phyloP scores from a whole-genome alignment of 2,113 vertebrate species.

The Rynchops niger region DNA sequence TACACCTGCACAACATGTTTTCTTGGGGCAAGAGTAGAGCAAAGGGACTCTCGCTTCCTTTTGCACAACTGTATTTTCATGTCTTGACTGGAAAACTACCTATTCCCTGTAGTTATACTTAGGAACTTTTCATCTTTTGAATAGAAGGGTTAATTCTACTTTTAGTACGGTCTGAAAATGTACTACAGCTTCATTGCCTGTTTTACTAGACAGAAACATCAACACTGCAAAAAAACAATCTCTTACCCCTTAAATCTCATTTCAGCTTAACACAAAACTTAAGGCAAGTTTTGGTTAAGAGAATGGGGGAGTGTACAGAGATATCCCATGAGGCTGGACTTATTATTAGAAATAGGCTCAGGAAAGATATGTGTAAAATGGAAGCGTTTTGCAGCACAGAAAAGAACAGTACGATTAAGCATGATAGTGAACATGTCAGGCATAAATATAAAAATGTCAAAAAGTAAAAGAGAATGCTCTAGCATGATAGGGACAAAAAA shows the following conservation, averaged over 20 bases:
- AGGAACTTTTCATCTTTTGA: not conserved
- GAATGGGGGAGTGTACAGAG: not conserved
- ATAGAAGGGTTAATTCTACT: not conserved
- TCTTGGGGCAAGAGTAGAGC: constrained; percentile 7
- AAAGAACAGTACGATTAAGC: not conserved
- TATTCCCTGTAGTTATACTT: not conserved
- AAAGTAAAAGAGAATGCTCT: not conserved
- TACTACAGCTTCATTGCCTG: not conserved
- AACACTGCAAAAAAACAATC: not conserved
- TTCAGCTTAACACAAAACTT: not conserved
- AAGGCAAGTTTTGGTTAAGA: not conserved
- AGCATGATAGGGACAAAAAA: not conserved
- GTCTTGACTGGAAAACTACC: not conserved
- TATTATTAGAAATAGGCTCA: not conserved
- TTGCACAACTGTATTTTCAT: not conserved
- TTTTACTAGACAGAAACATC: not conserved
- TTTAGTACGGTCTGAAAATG: not conserved
- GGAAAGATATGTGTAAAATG: not conserved
- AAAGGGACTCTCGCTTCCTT: constrained; percentile 24
- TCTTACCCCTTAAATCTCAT: not conserved
- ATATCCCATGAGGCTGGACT: not conserved
- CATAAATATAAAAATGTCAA: not conserved
- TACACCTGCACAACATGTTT: constrained; percentile 20
- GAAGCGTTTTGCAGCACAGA: not conserved
- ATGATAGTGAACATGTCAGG: not conserved